phyloP scores from a whole-genome alignment of 2,797 vertebrate species.

The Spheniscus humboldti region DNA sequence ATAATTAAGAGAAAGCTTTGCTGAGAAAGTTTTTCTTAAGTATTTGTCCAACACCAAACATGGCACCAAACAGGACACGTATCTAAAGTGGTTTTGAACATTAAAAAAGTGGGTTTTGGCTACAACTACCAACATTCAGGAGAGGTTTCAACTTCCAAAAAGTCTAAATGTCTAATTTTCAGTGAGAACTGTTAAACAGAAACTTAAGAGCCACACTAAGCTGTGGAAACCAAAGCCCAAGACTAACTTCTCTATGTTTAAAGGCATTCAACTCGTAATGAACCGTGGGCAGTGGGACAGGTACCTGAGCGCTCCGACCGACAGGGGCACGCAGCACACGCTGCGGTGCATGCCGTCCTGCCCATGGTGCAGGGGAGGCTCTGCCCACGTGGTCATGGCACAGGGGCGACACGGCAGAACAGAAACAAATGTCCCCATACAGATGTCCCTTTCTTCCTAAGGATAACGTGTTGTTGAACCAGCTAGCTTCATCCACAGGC shows the following conservation, averaged over 20 bases:
- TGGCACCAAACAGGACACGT: accelerated
- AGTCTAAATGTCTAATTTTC: not conserved
- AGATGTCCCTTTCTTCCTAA: not conserved
- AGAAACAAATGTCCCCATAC: accelerated
- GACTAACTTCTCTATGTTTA: accelerated
- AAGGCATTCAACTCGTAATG: accelerated
- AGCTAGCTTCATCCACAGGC: not conserved
- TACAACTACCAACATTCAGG: not conserved
- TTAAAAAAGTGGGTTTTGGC: not conserved
- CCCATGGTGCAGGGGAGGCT: not conserved
- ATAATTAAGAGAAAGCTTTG: not conserved
- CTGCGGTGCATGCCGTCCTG: accelerated
- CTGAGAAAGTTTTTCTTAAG: not conserved
- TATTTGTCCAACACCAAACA: not conserved
- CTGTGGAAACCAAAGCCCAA: not conserved
- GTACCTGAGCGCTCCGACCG: accelerated
- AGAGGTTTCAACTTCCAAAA: not conserved
- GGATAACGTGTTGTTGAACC: not conserved
- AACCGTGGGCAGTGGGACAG: accelerated
- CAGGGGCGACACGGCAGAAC: accelerated
- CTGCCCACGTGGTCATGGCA: not conserved
- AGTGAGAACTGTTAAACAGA: not conserved
- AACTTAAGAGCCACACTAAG: not conserved
- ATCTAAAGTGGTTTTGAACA: not conserved
- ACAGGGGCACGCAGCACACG: accelerated